Conservation (phyloP, 2,797 vertebrate genomes). For the Pipistrellus kuhlii region DNA sequence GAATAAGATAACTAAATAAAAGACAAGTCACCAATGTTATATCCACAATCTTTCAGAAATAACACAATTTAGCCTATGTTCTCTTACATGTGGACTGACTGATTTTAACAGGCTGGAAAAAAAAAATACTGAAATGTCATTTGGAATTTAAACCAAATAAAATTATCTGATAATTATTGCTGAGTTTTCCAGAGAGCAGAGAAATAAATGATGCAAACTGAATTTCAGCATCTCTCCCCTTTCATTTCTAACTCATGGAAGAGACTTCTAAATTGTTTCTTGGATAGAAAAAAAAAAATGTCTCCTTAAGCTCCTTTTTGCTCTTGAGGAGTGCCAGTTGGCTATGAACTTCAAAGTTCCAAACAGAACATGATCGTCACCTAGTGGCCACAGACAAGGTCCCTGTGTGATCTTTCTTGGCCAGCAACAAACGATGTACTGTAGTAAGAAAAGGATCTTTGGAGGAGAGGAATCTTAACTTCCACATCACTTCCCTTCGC, state of each 20-base stretch:
- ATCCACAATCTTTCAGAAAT: not conserved
- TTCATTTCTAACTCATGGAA: not conserved
- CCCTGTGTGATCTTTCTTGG: not conserved
- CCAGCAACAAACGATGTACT: not conserved
- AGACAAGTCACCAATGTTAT: not conserved
- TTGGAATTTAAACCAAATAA: not conserved
- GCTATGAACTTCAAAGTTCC: rapidly evolving
- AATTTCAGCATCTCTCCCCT: not conserved
- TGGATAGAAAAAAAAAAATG: constrained; percentile 24
- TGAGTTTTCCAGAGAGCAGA: not conserved
- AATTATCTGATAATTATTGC: not conserved
- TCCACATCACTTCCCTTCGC: not conserved
- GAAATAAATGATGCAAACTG: not conserved
- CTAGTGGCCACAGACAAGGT: constrained; percentile 55
- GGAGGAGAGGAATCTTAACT: not conserved
- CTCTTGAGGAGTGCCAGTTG: not conserved
- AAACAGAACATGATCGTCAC: constrained; percentile 5
- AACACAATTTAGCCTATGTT: not conserved
- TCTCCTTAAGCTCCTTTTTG: not conserved
- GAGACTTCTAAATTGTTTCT: not conserved
- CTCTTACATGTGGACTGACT: not conserved
- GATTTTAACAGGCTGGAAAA: not conserved
- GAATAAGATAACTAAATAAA: not conserved
- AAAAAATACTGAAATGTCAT: not conserved
- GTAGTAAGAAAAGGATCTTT: not conserved